Evolutionary conservation across 2,113 vertebrate species (phyloP), one percentile per base, ranked within the genome.

Genomic region (Channa maculata): DNA sequence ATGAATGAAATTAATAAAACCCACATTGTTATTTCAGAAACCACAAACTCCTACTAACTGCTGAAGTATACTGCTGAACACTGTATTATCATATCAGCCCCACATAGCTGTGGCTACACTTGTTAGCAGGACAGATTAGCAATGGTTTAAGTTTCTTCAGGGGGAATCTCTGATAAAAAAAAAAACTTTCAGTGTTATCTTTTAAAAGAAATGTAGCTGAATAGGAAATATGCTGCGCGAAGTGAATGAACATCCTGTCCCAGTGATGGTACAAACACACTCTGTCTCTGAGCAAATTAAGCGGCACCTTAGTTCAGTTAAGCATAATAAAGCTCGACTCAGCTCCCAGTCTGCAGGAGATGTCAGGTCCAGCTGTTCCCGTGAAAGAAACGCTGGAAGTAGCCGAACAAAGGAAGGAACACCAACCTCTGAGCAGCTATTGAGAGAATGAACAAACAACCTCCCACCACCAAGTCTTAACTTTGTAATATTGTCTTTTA

Each of bases 361-460:
- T 49, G 75, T 85, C 79, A 52, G 39, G 8, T 61, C 70, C 86
- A 81, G 80, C 75, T 81, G 83, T 8, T 67, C 55, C 61, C 24
- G 43, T 49, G 11, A 71, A 70, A 82, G 80, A 87, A 88, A 86
- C 5, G 65, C 75, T 85, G 86, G 82, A 90, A 87, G 75, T 69
- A 2, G 60, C 4, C 41, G 8, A 80, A 86, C 86, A 90, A 86
- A 81, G 65, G 61, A 68, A 80, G 84, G 71, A 84, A 83, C 65
- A 53, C 43, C 61, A 39, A 37, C 68, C 49, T 65, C 71, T 3
- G 63, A 73, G 49, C 51, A 5, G 74, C 68, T 50, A 54, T 41
- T 54, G 39, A 78, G 24, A 24, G 24, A 24, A 24, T 24, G 24
- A 24, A 24, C 24, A 24, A 24, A 24, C 24, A 24, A 24, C 24